Evolutionary conservation across 2,113 vertebrate genomes (phyloP).

Genomic region (Bos javanicus): DNA sequence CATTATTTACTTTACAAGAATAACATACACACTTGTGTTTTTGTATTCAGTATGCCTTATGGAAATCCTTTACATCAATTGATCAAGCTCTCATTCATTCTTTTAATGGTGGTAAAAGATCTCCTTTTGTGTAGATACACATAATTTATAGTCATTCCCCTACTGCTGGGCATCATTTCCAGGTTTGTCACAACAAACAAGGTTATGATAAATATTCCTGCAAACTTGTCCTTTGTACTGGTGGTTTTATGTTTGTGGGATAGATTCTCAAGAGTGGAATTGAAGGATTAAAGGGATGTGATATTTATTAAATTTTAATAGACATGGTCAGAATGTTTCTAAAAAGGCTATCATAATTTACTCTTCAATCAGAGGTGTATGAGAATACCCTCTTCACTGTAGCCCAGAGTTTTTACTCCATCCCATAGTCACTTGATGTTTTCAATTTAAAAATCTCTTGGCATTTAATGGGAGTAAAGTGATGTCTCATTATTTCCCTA

Average conservation of each 20-base stretch:
- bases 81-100: background rate
- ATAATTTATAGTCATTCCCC: background rate
- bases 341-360: background rate
- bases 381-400: background rate
- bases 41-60: background rate
- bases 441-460: conserved; percentile 15
- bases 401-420: background rate
- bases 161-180: background rate
- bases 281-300: background rate
- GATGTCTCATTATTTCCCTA: background rate
- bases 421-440: background rate
- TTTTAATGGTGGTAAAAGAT: background rate
- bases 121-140: background rate
- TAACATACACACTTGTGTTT: background rate
- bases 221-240: background rate
- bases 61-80: background rate
- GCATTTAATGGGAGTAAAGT: background rate
- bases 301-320: conserved; percentile 36
- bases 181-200: conserved; percentile 2
- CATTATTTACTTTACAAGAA: background rate
- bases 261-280: background rate
- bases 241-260: background rate
- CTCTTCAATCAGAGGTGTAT: background rate
- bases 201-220: background rate
- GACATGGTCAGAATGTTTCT: background rate